Percentiles rank a stretch among this genome's conserved stretches.
These are phyloP conservation scores for Xanthia togata DNA, from an alignment of 2,888 invertebrate genomes.

Conservation along the genomic window DNA sequence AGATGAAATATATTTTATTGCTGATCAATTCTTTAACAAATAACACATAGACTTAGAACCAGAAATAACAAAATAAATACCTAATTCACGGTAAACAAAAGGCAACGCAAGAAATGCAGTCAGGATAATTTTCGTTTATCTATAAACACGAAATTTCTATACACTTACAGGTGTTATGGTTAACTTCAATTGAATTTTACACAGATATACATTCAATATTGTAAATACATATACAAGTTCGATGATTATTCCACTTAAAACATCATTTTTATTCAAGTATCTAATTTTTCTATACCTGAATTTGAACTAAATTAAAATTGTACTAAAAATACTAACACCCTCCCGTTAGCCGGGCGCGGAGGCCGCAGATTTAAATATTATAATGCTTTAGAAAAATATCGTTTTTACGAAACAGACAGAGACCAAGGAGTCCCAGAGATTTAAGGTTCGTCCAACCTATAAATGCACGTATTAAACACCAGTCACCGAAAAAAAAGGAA, in stretches of 20 bases:
- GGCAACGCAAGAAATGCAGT: constrained; percentile 80
- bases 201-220: constrained; percentile 77
- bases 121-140: constrained; percentile 67
- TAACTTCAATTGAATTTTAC: constrained; percentile 74
- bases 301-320: constrained; percentile 86
- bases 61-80: constrained; percentile 90
- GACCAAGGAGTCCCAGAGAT: constrained; percentile 65
- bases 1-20: constrained; percentile 87
- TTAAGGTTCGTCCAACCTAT: constrained; percentile 62
- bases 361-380: constrained; percentile 70
- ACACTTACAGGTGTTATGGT: constrained; percentile 66
- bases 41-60: constrained; percentile 89
- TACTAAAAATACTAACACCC: constrained; percentile 85
- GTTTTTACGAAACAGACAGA: constrained; percentile 61
- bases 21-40: constrained; percentile 88
- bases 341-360: constrained; percentile 68
- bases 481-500: constrained; percentile 81
- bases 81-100: constrained; percentile 85
- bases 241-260: constrained; percentile 68
- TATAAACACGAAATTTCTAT: constrained; percentile 76
- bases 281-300: constrained; percentile 79
- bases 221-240: constrained; percentile 78
- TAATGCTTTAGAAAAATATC: constrained; percentile 80
- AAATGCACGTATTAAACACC: constrained; percentile 84
- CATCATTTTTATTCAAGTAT: constrained; percentile 73